Base-by-base conservation (phyloP, 2,797 vertebrate genomes). In the Betta splendens region DNA sequence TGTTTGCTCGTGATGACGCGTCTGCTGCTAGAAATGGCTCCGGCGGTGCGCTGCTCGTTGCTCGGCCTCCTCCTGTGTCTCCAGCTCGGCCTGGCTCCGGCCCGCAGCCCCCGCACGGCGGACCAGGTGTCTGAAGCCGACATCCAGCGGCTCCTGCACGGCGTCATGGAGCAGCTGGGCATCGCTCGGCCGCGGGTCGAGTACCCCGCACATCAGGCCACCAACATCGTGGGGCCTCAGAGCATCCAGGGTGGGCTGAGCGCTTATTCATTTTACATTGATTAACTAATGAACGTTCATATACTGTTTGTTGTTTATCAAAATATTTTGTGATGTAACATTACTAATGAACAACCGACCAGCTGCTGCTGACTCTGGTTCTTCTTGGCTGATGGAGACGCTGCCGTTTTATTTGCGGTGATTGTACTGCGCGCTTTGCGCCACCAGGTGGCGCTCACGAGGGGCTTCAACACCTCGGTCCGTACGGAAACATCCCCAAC, bases 401-500 rank as follows among this genome's bases (percentile, higher is more conserved):
- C 22, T 9, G 39, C 9, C 47, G 16, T 3, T 56, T 3, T 29
- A 25, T 28, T 23, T 10, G 7, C 45, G 17, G 3, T 54, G 32
- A 31, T 2, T 38, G 66, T 7, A 44, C 13, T 64, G 5, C 2
- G 12, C 18, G 0, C 32, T 40, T 52, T 58, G 15, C 13, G 44
- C 77, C 88, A 88, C 77, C 72, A 99, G 98, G 97, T 83, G 97
- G 98, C 67, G 96, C 98, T 0, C 97, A 99, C 3, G 98, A 99
- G 67, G 98, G 97, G 45, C 92, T 99, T 48, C 98, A 99, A 83
- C 98, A 98, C 75, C 89, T 99, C 39, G 97, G 98, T 57, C 96
- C 98, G 7, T 98, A 95, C 1, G 96, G 98, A 16, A 97, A 99
- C 83, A 99, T 99, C 69, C 98, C 98, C 43, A 98, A 98, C 81